These are phyloP conservation scores for Leiothrix lutea DNA, from an alignment of 2,113 vertebrate genomes.

Conservation along the genomic window DNA sequence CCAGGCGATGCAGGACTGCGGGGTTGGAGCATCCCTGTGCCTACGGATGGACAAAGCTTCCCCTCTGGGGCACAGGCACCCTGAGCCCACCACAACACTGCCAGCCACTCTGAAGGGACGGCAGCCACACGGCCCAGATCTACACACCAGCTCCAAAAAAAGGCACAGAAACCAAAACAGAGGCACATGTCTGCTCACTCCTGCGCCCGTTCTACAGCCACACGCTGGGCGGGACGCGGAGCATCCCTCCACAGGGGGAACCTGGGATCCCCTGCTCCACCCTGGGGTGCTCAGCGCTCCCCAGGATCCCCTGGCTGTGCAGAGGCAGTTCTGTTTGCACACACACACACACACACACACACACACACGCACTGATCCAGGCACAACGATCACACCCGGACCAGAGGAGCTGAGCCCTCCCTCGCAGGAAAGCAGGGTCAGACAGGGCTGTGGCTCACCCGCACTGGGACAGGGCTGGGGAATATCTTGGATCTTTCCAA, in stretches of 20 bases:
- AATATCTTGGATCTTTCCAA: not conserved
- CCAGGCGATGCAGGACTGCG: rapidly evolving
- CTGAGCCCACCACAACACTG: not conserved
- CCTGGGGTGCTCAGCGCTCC: not conserved
- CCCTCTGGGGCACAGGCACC: not conserved
- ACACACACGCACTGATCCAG: not conserved
- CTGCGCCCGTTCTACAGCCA: not conserved
- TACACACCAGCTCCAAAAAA: not conserved
- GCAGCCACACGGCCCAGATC: not conserved
- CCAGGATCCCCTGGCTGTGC: not conserved
- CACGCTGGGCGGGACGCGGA: not conserved
- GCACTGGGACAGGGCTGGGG: not conserved
- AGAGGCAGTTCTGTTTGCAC: not conserved
- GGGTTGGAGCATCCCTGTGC: not conserved
- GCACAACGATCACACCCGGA: rapidly evolving
- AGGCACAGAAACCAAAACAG: not conserved
- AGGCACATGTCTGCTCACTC: not conserved
- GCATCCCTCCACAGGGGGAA: not conserved
- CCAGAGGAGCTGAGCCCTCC: not conserved
- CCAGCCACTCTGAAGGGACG: rapidly evolving
- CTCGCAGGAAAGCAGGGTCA: rapidly evolving
- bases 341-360: not conserved
- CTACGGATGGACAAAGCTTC: not conserved
- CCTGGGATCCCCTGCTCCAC: not conserved
- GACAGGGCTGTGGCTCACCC: not conserved